Evolutionary conservation across 2,888 invertebrate species (phyloP).

Genomic region (Onchidella celtica): DNA sequence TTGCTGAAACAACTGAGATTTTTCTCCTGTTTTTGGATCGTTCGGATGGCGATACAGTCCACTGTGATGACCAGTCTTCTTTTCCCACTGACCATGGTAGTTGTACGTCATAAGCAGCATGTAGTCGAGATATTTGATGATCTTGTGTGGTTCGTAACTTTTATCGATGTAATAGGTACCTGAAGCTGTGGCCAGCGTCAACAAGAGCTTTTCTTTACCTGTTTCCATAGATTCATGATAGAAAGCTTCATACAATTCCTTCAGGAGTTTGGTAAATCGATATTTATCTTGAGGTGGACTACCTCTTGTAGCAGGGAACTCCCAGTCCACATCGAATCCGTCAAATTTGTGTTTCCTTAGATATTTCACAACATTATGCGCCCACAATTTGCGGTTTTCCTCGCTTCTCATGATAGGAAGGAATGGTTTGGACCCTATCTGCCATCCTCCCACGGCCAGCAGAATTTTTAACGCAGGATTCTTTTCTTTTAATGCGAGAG

Average conservation of each 20-base stretch:
- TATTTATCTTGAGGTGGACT: constrained; percentile 67
- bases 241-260: constrained; percentile 67
- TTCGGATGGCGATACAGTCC: constrained; percentile 60
- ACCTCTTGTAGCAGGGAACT: constrained; percentile 85
- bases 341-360: constrained; percentile 84
- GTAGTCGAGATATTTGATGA: constrained; percentile 66
- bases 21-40: constrained; percentile 59
- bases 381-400: constrained; percentile 53
- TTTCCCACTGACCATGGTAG: constrained; percentile 73
- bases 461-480: constrained; percentile 63
- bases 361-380: constrained; percentile 59
- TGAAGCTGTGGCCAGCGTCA: constrained; percentile 62
- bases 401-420: constrained; percentile 64
- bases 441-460: constrained; percentile 75
- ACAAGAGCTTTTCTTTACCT: constrained; percentile 62
- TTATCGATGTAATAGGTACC: constrained; percentile 58
- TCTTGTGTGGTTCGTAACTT: constrained; percentile 57
- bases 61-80: constrained; percentile 69
- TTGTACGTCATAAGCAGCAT: constrained; percentile 73
- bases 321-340: constrained; percentile 95
- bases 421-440: constrained; percentile 74
- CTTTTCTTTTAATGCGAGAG: constrained; percentile 45
- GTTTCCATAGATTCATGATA: constrained; percentile 57
- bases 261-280: constrained; percentile 63
- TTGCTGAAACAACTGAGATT: constrained; percentile 63